phyloP scores from a whole-genome alignment of 2,113 vertebrate genomes.

The Cottus gobio region DNA sequence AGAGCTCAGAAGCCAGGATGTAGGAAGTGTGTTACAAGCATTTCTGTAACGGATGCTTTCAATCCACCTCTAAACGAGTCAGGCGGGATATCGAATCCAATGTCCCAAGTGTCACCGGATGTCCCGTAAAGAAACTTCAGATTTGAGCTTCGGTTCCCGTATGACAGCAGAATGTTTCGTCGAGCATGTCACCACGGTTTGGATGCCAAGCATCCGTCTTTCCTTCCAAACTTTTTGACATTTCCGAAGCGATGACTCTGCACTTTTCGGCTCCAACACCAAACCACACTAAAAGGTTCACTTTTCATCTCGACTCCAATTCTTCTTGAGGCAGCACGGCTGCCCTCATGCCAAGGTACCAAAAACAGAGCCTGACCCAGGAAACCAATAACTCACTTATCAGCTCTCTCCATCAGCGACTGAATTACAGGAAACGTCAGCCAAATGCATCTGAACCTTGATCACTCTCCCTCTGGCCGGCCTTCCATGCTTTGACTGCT shows the following conservation, averaged over 20 bases:
- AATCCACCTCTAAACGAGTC: neutral
- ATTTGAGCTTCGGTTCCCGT: conserved; percentile 10
- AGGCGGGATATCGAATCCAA: conserved; percentile 10
- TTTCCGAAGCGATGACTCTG: neutral
- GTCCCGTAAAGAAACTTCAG: conserved; percentile 2
- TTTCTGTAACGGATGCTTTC: conserved; percentile 8
- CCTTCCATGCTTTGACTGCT: conserved; percentile 53
- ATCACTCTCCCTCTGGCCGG: conserved; percentile 56
- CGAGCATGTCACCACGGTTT: neutral
- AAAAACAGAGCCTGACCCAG: conserved; percentile 37
- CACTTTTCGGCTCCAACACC: neutral
- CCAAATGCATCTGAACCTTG: conserved; percentile 71
- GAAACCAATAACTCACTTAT: conserved; percentile 74
- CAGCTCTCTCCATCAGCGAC: conserved; percentile 66
- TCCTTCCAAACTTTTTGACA: conserved; percentile 5
- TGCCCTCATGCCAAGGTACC: conserved; percentile 33
- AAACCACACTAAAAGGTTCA: conserved; percentile 22
- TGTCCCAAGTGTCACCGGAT: neutral
- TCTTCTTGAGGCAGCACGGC: conserved; percentile 28
- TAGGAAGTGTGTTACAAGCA: neutral
- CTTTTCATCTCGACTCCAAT: conserved; percentile 34
- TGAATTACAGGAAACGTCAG: conserved; percentile 72
- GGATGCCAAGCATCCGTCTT: conserved; percentile 10
- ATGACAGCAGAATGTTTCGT: conserved; percentile 23
- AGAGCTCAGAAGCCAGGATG: neutral